Evolutionary conservation across 2,113 vertebrate genomes (phyloP), one percentile per base, ranked within the genome.

Genomic region (Mungos mungo): DNA sequence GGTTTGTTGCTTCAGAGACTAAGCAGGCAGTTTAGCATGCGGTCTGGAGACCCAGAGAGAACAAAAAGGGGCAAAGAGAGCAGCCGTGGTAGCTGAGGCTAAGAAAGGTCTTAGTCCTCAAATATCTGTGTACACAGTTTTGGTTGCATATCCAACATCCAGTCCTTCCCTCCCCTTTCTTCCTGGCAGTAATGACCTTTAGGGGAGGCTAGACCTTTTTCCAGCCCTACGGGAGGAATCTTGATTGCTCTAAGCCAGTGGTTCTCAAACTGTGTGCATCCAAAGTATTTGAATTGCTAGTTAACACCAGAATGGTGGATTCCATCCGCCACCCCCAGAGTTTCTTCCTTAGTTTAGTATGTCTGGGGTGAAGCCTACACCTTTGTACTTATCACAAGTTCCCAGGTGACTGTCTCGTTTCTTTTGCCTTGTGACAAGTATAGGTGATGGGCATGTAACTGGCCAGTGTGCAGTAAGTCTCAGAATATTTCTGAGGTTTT

Each of bases 401-500:
- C 16, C 35, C 45, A 66, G 50, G 50, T 52, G 52, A 31, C 29
- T 25, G 10, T 71, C 33, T 77, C 33, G 45, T 33, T 81, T 35
- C 72, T 35, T 38, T 52, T 50, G 45, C 66, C 65, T 13, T 3
- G 7, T 27, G 52, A 69, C n/a, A 38, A 38, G 29, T 41, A 60
- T 0, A 50, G 38, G 23, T 21, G 68, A 0, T 35, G 16, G 5
- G 41, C 47, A 77, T 54, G 10, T 38, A 47, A 57, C 31, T 57
- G 38, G 41, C 45, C 41, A 80, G 5, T 54, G 9, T 31, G n/a
- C 9, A 45, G 1, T 35, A 54, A 63, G 29, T 94, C 14, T 21
- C n/a, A 18, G 54, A 80, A 85, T 33, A 82, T 50, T 87, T 90
- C 15, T 38, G 18, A 82, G n/a, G 35, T 87, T 83, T 88, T 54